These are phyloP conservation scores for Drosophila yooni DNA, from an alignment of 2,888 invertebrate genomes.

Conservation along the genomic window DNA sequence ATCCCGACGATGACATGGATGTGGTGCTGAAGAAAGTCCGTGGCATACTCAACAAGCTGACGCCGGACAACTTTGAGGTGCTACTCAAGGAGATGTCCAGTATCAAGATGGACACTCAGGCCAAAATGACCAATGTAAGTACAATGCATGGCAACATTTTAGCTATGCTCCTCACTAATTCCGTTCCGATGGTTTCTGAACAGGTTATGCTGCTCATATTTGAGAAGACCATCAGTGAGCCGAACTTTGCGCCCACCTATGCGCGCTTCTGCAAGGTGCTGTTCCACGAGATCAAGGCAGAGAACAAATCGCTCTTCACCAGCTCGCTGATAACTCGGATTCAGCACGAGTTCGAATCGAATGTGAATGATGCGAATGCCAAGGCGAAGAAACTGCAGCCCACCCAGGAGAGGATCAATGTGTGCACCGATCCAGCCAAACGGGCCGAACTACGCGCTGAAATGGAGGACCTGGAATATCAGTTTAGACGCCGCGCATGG, in stretches of 20 bases:
- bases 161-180: not conserved
- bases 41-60: conserved; percentile 83
- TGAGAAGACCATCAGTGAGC: conserved; percentile 84
- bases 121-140: conserved; percentile 81
- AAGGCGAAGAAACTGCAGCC: conserved; percentile 81
- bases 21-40: conserved; percentile 82
- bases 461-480: conserved; percentile 83
- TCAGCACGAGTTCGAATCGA: conserved; percentile 82
- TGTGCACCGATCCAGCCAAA: conserved; percentile 71
- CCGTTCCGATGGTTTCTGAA: not conserved
- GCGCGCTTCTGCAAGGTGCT: conserved; percentile 83
- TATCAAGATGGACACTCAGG: conserved; percentile 77
- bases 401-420: conserved; percentile 72
- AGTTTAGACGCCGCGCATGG: conserved; percentile 83
- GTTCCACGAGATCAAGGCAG: conserved; percentile 81
- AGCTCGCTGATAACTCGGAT: conserved; percentile 77
- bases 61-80: conserved; percentile 83
- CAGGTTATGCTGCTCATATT: conserved; percentile 83
- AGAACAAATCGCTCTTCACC: conserved; percentile 76
- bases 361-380: conserved; percentile 83
- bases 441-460: conserved; percentile 81
- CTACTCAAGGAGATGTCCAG: conserved; percentile 80
- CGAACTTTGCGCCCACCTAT: conserved; percentile 83
- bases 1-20: conserved; percentile 72
- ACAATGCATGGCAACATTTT: not conserved